phyloP scores from a whole-genome alignment of 2,113 vertebrate genomes.

The Zapornia atra region DNA sequence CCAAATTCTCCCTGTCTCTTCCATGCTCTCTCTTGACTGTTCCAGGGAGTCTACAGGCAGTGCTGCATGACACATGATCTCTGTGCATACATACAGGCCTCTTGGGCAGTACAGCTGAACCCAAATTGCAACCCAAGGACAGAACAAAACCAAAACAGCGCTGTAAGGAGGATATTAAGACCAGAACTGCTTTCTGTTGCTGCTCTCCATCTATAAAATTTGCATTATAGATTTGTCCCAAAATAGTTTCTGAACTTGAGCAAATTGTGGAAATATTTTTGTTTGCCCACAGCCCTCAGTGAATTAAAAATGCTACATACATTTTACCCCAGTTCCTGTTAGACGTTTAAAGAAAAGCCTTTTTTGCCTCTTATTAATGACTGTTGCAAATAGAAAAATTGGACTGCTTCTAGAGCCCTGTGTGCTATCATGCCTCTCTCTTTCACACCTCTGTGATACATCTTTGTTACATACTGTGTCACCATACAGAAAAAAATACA shows the following conservation, averaged over 20 bases:
- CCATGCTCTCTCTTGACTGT: neutral
- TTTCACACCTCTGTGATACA: neutral
- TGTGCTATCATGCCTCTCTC: neutral
- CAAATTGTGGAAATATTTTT: neutral
- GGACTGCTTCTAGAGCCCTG: neutral
- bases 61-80: neutral
- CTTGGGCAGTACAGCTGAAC: neutral
- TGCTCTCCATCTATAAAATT: neutral
- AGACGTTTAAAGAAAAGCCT: neutral
- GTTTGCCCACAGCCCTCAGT: neutral
- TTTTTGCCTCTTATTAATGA: neutral
- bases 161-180: neutral
- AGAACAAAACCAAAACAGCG: neutral
- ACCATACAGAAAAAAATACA: neutral
- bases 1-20: neutral
- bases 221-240: neutral
- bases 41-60: neutral
- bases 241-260: neutral
- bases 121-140: neutral
- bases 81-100: neutral
- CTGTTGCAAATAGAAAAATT: neutral
- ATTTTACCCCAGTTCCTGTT: neutral
- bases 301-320: neutral
- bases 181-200: neutral
- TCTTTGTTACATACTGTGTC: neutral